Percentiles rank a stretch among this genome's conserved stretches.
phyloP scores from a whole-genome alignment of 2,113 vertebrate genomes.

The Camarhynchus parvulus region DNA sequence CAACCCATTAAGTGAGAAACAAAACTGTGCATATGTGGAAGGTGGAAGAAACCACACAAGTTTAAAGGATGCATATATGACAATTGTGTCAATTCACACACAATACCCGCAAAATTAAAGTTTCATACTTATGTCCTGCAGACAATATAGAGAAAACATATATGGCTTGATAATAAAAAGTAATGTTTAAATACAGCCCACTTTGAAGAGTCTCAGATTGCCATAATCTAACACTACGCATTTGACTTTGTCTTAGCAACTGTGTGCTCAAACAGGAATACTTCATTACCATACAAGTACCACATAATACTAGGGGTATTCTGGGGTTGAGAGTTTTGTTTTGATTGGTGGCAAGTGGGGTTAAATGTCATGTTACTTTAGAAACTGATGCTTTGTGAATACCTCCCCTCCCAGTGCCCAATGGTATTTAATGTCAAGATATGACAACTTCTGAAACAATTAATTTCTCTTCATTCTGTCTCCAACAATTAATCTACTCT shows the following conservation, averaged over 20 bases:
- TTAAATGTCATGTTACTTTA: not conserved
- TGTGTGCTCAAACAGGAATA: not conserved
- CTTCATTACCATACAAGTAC: not conserved
- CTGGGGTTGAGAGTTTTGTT: not conserved
- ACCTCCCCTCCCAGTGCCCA: fast-evolving
- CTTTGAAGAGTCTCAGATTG: not conserved
- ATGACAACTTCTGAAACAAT: slow-evolving; percentile 26
- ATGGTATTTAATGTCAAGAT: not conserved
- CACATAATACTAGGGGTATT: not conserved
- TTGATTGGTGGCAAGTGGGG: not conserved
- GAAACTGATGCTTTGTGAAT: not conserved
- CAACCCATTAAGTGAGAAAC: not conserved
- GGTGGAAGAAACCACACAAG: not conserved
- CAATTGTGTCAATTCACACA: not conserved
- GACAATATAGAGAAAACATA: not conserved
- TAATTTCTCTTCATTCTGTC: not conserved
- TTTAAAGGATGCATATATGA: not conserved
- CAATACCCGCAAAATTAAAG: not conserved
- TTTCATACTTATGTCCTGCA: not conserved
- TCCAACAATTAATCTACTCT: slow-evolving; percentile 1
- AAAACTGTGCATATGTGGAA: not conserved
- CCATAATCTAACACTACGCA: not conserved
- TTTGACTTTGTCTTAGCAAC: not conserved
- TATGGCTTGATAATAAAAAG: not conserved
- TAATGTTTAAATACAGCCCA: not conserved